phyloP scores from a whole-genome alignment of 1,140 invertebrate species.

The Pogonomyrmex californicus region DNA sequence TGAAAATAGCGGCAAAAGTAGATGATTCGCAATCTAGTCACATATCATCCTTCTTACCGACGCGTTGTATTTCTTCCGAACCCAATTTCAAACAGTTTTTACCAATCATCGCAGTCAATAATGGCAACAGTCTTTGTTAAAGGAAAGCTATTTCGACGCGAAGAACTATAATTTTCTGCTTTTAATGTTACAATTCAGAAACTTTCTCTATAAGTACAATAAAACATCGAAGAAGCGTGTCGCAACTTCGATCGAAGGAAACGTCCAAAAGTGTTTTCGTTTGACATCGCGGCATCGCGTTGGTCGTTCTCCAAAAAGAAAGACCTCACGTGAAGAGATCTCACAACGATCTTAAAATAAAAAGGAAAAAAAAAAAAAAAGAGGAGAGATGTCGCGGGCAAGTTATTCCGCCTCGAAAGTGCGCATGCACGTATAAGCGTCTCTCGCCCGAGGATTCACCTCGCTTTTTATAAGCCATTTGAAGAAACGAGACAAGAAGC shows the following conservation, averaged over 20 bases:
- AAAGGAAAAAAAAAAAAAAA: neutral
- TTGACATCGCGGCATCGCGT: neutral
- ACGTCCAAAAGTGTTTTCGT: neutral
- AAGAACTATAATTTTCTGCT: neutral
- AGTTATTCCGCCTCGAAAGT: conserved; percentile 20
- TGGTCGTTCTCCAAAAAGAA: neutral
- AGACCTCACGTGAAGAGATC: neutral
- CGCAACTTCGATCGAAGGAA: neutral
- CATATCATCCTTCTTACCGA: neutral
- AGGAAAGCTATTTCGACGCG: neutral
- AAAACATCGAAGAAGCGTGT: too few species aligned
- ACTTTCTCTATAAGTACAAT: too few species aligned
- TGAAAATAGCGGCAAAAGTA: conserved; percentile 66
- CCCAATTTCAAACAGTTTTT: neutral
- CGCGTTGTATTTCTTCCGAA: neutral
- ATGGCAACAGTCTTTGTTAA: neutral
- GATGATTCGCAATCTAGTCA: neutral
- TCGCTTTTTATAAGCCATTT: conserved; percentile 31
- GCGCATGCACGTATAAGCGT: neutral
- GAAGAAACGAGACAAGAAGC: conserved; percentile 2
- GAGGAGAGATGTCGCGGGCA: neutral
- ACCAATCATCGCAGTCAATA: neutral
- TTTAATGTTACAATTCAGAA: neutral
- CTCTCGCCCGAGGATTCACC: neutral
- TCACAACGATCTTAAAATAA: neutral